These are phyloP conservation scores for Poeciliopsis infans DNA, from an alignment of 2,797 vertebrate genomes.

Conservation along the genomic window DNA sequence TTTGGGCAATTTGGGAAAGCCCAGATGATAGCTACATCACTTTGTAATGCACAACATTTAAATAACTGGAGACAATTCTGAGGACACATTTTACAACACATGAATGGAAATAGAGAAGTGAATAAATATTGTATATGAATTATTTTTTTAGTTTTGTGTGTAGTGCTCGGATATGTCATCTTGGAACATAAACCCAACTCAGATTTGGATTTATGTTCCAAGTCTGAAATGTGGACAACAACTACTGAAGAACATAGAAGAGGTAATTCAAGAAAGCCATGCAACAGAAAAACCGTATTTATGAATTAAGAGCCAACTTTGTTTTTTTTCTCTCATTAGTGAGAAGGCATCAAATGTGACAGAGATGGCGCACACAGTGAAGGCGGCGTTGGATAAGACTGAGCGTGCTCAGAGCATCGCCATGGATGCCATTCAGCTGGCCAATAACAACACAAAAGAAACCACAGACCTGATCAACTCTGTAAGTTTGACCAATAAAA, in stretches of 20 bases:
- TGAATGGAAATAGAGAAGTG: background rate
- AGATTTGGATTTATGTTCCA: background rate
- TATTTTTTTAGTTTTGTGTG: background rate
- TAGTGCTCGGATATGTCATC: background rate
- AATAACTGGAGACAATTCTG: background rate
- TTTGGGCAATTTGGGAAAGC: background rate
- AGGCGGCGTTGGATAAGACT: constrained; percentile 86
- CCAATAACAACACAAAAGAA: constrained; percentile 84
- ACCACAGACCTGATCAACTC: constrained; percentile 85
- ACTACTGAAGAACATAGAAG: background rate
- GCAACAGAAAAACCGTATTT: background rate
- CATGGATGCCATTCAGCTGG: constrained; percentile 85
- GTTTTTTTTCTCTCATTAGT: constrained; percentile 65
- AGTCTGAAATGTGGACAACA: background rate
- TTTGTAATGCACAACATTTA: background rate
- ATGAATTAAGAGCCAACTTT: background rate
- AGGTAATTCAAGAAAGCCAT: background rate
- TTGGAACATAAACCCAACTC: background rate
- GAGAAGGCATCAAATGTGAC: constrained; percentile 84
- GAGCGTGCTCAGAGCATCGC: constrained; percentile 86
- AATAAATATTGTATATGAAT: background rate
- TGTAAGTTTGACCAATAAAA: constrained; percentile 75
- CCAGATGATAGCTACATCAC: background rate
- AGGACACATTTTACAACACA: background rate
- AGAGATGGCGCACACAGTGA: constrained; percentile 82